A percentile compares a stretch with the other conserved stretches of the same genome.
phyloP scores from a whole-genome alignment of 1,140 invertebrate species.

The Telenomus remus region DNA sequence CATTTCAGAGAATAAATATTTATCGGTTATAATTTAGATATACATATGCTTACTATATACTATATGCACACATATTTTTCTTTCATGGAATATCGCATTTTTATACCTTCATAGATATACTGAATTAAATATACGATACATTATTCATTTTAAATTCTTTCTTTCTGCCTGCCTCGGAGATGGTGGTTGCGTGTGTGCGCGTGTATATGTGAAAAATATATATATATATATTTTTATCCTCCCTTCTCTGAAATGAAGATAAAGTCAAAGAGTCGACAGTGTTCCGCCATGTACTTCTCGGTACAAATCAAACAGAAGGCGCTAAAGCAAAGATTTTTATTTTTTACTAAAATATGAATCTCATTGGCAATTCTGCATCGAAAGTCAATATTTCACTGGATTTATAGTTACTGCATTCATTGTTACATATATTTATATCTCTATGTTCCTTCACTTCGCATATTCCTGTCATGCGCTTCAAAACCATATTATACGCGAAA shows the following conservation, averaged over 20 bases:
- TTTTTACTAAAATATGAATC: slow-evolving; percentile 70
- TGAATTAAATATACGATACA: slow-evolving; percentile 77
- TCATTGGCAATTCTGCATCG: slow-evolving; percentile 76
- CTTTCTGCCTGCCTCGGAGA: slow-evolving; percentile 68
- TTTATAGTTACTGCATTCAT: slow-evolving; percentile 74
- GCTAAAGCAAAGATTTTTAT: slow-evolving; percentile 69
- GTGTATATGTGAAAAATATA: slow-evolving; percentile 15
- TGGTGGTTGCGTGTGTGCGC: slow-evolving; percentile 49
- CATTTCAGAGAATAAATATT: slow-evolving; percentile 20
- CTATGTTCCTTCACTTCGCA: slow-evolving; percentile 8
- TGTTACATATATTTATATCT: slow-evolving; percentile 8
- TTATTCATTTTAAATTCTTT: slow-evolving; percentile 76
- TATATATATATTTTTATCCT: slow-evolving; percentile 47
- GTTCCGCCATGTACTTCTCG: slow-evolving; percentile 38
- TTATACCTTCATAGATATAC: slow-evolving; percentile 61
- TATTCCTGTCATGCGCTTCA: slow-evolving; percentile 29
- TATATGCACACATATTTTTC: slow-evolving; percentile 14
- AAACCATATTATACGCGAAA: slow-evolving; percentile 34
- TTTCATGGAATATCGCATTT: slow-evolving; percentile 36
- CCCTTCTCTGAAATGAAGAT: slow-evolving; percentile 31
- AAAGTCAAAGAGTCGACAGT: slow-evolving; percentile 31
- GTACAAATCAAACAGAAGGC: slow-evolving; percentile 48
- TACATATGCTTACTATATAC: background rate
- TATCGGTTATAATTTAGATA: slow-evolving; percentile 2
- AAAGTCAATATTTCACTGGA: slow-evolving; percentile 74